phyloP scores from a whole-genome alignment of 2,113 vertebrate species.

The Gambusia holbrooki region DNA sequence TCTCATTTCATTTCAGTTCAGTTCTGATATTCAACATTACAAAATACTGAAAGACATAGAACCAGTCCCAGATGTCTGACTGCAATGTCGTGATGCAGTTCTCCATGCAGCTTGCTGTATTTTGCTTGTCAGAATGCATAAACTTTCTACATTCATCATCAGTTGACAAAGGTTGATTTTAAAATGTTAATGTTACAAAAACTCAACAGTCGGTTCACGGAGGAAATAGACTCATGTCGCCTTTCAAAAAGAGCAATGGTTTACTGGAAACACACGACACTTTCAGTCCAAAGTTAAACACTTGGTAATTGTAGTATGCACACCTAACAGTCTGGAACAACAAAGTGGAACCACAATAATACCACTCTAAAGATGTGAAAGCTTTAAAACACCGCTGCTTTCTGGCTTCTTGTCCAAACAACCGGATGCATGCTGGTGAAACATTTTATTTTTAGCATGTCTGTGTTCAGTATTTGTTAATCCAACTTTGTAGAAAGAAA shows the following conservation, averaged over 20 bases:
- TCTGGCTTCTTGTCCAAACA: slow-evolving; percentile 1
- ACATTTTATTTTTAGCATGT: not conserved
- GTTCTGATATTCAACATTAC: not conserved
- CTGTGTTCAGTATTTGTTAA: not conserved
- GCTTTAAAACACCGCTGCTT: not conserved
- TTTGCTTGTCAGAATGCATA: slow-evolving; percentile 34
- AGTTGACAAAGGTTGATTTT: slow-evolving; percentile 28
- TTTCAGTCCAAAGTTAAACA: slow-evolving; percentile 50
- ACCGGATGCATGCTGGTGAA: slow-evolving; percentile 24
- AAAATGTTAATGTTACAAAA: slow-evolving; percentile 50
- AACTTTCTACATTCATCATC: slow-evolving; percentile 71
- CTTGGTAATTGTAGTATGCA: slow-evolving; percentile 37
- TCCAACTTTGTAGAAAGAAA: not conserved
- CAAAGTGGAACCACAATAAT: slow-evolving; percentile 21
- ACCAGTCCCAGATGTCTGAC: not conserved
- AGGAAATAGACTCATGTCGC: slow-evolving; percentile 25
- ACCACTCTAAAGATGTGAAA: slow-evolving; percentile 18
- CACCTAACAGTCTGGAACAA: slow-evolving; percentile 60
- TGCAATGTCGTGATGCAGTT: not conserved
- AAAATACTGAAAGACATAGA: not conserved
- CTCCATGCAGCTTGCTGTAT: not conserved
- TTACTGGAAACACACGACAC: slow-evolving; percentile 29
- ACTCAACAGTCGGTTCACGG: slow-evolving; percentile 37
- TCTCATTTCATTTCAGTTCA: not conserved
- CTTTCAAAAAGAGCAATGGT: slow-evolving; percentile 26